Percentiles rank a stretch among this genome's conserved stretches.
Conservation (phyloP, 2,113 vertebrate species). For the Sylvietta virens region DNA sequence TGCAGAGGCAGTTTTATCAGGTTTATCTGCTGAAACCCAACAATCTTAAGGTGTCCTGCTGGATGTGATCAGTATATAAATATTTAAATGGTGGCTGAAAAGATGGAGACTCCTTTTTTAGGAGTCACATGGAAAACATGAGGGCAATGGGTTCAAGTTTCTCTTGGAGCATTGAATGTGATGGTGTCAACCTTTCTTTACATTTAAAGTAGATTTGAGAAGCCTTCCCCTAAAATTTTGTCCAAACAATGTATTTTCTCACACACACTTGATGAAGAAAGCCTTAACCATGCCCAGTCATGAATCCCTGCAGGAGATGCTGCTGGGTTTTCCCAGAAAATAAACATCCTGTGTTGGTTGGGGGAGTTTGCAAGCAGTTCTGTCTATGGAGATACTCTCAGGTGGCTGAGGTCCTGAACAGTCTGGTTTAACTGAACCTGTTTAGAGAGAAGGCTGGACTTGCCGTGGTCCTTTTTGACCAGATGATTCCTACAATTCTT, state of each 20-base stretch:
- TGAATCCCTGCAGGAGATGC: background rate
- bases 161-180: too few species aligned
- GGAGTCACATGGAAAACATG: background rate
- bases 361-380: background rate
- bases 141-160: background rate
- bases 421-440: background rate
- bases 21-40: background rate
- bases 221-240: background rate
- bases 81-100: background rate
- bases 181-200: background rate
- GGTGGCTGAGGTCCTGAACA: background rate
- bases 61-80: background rate
- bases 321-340: background rate
- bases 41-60: background rate
- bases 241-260: background rate
- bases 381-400: background rate
- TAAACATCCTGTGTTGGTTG: rapidly evolving
- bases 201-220: background rate
- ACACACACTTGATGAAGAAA: background rate
- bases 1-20: background rate
- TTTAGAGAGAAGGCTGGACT: background rate
- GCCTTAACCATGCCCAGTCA: background rate
- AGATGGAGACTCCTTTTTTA: background rate
- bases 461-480: background rate
- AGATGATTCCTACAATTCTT: background rate